Evolutionary conservation across 2,797 vertebrate genomes (phyloP), one percentile per base, ranked within the genome.

Genomic region (Corythornis leucogaster): DNA sequence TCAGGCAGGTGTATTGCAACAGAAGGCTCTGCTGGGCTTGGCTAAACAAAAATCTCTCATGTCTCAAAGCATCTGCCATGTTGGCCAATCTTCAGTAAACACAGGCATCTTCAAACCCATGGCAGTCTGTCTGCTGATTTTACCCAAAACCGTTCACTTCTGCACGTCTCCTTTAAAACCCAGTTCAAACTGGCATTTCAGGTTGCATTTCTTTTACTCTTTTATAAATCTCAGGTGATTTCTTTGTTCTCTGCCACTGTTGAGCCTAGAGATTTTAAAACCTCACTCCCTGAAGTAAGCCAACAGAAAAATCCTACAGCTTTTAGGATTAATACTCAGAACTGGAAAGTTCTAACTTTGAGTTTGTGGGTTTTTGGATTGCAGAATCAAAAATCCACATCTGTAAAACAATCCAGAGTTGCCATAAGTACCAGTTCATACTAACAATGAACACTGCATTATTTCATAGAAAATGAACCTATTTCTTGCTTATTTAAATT

Each of bases 11-110:
- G 85, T 30, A 82, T 14, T 61, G 61, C 54, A 86, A 95, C 94
- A 96, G 91, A 96, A 95, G 96, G 92, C 75, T 94, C 95, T 85
- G 83, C 80, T 96, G 92, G 86, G 94, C 85, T 96, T 90, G 91
- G 92, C 93, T 92, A 94, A 84, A 87, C 86, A 95, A 93, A 94
- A 91, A 86, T 19, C 66, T 90, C 92, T 90, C 68, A 19, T 28
- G 40, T 75, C 80, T 90, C 2, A 2, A 90, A 94, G 91, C 91
- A 94, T 91, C 96, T 96, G 94, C 85, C 89, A 71, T 3, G 0
- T 80, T 94, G 95, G 95, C 94, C 88, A 80, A 61, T 54, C 95
- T 93, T 92, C 95, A 95, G 92, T 45, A 91, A 82, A 81, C 0
- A 3, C 2, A 79, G 42, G 48, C 64, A 61, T 51, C 57, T 61